Evolutionary conservation across 2,888 invertebrate genomes (phyloP).

Genomic region (Loripinus fragilis): DNA sequence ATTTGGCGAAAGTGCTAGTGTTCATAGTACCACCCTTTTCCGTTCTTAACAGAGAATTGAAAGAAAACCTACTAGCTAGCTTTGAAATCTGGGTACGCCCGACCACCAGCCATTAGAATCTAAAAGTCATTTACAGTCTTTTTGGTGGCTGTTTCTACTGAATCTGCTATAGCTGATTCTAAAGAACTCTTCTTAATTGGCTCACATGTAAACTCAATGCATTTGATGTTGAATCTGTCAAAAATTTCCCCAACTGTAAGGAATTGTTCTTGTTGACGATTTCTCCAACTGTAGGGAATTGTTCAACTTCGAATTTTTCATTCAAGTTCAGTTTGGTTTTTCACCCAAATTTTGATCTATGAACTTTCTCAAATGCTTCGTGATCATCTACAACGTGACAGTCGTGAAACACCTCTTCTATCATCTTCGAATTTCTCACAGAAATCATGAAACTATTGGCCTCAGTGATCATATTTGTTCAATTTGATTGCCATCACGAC

Average conservation of each 20-base stretch:
- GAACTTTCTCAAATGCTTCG: neutral
- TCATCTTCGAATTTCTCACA: neutral
- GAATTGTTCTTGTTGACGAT: neutral
- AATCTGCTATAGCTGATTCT: neutral
- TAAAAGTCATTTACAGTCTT: constrained; percentile 17
- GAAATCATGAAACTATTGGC: neutral
- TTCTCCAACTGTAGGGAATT: too few species aligned
- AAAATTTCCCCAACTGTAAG: neutral
- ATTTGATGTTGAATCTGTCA: neutral
- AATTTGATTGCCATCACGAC: too few species aligned
- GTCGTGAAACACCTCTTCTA: neutral
- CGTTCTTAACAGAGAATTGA: too few species aligned
- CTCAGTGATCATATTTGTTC: neutral
- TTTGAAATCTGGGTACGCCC: neutral
- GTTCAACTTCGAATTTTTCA: neutral
- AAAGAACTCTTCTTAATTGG: neutral
- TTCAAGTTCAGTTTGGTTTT: constrained; percentile 1
- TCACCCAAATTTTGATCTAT: neutral
- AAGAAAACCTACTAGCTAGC: constrained; percentile 8
- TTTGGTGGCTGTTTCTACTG: constrained; percentile 18
- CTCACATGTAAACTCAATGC: neutral
- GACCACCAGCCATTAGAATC: constrained; percentile 24
- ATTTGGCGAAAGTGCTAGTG: too few species aligned
- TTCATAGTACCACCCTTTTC: too few species aligned
- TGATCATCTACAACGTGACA: too few species aligned